Conservation (phyloP, 2,888 invertebrate genomes). For the Hirtodrosophila trivittata region DNA sequence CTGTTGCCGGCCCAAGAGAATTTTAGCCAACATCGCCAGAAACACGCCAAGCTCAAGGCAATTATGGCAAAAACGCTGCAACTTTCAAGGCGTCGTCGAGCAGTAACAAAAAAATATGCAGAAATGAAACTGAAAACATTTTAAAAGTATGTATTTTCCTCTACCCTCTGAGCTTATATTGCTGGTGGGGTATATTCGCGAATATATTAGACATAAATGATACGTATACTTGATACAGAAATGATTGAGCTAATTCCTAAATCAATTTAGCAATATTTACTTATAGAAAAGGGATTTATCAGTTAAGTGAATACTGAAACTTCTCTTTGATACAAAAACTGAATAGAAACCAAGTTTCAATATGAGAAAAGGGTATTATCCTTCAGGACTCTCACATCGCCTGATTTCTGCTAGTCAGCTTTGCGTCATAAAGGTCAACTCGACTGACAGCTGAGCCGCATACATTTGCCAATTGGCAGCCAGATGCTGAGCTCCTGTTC, state of each 20-base stretch:
- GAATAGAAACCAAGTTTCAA: too few species aligned
- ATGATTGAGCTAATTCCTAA: too few species aligned
- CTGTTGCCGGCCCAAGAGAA: constrained; percentile 35
- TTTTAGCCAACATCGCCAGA: constrained; percentile 23
- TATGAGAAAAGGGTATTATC: too few species aligned
- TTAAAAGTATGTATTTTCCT: constrained; percentile 17
- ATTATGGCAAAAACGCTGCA: constrained; percentile 46
- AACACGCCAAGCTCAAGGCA: constrained; percentile 45
- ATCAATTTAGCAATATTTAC: too few species aligned
- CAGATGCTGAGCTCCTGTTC: constrained; percentile 7
- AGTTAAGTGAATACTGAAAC: too few species aligned
- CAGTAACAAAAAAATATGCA: constrained; percentile 20
- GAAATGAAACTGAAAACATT: constrained; percentile 41
- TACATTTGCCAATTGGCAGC: constrained; percentile 30
- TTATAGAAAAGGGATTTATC: too few species aligned
- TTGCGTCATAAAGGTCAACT: constrained; percentile 1
- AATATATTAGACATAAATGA: too few species aligned
- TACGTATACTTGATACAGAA: too few species aligned
- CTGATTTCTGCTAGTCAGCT: neutral
- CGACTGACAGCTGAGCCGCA: constrained; percentile 20
- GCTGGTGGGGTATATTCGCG: neutral
- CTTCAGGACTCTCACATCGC: neutral
- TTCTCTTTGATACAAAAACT: too few species aligned
- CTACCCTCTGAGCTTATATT: constrained; percentile 1
- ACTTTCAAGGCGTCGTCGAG: constrained; percentile 33